Conservation (phyloP, 2,797 vertebrate species). For the Cryptoprocta ferox region DNA sequence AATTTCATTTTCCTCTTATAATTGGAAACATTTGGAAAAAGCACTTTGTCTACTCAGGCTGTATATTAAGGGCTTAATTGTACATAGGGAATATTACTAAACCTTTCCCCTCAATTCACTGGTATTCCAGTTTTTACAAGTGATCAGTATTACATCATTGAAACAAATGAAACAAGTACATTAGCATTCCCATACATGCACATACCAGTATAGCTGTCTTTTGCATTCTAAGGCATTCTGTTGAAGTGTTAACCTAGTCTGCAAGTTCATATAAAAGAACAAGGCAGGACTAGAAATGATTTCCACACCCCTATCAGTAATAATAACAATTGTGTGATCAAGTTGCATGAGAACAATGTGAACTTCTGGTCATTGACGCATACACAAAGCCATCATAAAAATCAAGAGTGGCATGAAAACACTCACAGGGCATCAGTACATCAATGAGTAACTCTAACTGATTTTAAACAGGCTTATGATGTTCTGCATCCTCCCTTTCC, state of each 20-base stretch:
- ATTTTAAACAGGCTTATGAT: not conserved
- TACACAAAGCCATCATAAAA: not conserved
- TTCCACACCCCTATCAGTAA: not conserved
- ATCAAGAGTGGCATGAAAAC: not conserved
- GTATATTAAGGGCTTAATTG: constrained; percentile 19
- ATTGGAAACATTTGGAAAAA: constrained; percentile 58
- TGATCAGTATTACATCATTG: not conserved
- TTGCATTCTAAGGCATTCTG: not conserved
- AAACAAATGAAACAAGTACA: not conserved
- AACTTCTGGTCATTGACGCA: not conserved
- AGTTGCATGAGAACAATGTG: not conserved
- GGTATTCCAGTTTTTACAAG: constrained; percentile 13
- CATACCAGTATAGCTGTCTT: not conserved
- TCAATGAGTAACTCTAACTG: not conserved
- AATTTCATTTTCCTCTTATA: constrained; percentile 61
- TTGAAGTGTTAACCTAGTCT: not conserved
- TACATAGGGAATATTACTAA: not conserved
- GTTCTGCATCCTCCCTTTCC: not conserved
- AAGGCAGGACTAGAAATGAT: not conserved
- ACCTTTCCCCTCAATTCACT: constrained; percentile 26
- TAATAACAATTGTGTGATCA: not conserved
- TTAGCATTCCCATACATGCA: not conserved
- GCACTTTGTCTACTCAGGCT: constrained; percentile 27
- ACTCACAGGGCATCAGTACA: not conserved
- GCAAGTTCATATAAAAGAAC: not conserved